Evolutionary conservation across 2,113 vertebrate species (phyloP), one percentile per base, ranked within the genome.

Genomic region (Amazona vittata): DNA sequence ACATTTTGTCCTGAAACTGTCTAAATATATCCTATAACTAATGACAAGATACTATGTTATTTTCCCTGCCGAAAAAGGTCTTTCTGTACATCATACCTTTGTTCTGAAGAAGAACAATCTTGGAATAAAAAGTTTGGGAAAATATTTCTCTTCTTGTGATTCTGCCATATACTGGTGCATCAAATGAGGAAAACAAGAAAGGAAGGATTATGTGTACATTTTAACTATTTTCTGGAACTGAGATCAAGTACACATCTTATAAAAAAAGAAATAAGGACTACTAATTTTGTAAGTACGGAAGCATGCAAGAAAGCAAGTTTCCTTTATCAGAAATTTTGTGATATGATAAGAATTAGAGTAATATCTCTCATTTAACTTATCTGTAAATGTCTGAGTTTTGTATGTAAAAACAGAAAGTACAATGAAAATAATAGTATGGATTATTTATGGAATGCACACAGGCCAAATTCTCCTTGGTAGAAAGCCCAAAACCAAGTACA

Each of bases 1-100:
- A 69, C 33, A 50, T 93, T 94, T 77, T 96, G 89, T 29, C 90
- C 85, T 95, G 73, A 96, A 96, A 96, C 73, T 95, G 79, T 96
- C 96, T 70, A 90, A 83, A 81, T 78, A 60, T 6, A 93, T 94
- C 55, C 39, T 67, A 7, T 43, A 74, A 46, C 12, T 88, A 74
- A 85, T n/a, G 31, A 83, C 2, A 7, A 77, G 69, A n/a, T 75
- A 41, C 8, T 41, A 9, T 52, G 12, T 53, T 80, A 77, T 33
- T 92, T 33, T 90, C 64, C 18, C 64, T 22, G 2, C 15, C 5
- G 13, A 85, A 74, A 92, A 94, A 87, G n/a, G 57, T 89, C 41
- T 76, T 90, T 93, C 63, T 84, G 68, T 60, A 46, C 33, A 55
- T 59, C 67, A 55, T 86, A 95, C 53, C 39, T 95, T 88, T 93